phyloP scores from a whole-genome alignment of 2,113 vertebrate species.

The Phasianus colchicus region DNA sequence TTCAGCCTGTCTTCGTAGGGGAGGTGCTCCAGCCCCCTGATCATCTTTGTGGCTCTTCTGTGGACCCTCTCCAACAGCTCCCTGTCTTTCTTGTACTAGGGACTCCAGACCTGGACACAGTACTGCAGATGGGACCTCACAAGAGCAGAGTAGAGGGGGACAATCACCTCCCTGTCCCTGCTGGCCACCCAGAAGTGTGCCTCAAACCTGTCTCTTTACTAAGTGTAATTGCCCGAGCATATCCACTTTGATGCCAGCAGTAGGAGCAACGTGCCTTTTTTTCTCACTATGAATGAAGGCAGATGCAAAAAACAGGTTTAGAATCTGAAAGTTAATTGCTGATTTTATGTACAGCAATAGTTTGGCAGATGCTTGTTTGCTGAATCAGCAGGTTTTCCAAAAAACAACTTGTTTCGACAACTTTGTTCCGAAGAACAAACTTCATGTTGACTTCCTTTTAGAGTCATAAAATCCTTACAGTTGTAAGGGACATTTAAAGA shows the following conservation, averaged over 20 bases:
- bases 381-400: background rate
- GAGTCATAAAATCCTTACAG: too few species aligned
- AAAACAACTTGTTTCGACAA: background rate
- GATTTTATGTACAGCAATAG: background rate
- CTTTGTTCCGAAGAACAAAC: background rate
- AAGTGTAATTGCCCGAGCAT: background rate
- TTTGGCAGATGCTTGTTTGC: background rate
- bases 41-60: too few species aligned
- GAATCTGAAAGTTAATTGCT: background rate
- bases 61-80: too few species aligned
- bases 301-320: background rate
- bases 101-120: too few species aligned
- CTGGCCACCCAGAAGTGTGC: background rate
- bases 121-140: too few species aligned
- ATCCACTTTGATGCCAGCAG: background rate
- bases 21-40: too few species aligned
- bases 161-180: too few species aligned
- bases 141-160: too few species aligned
- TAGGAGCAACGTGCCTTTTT: background rate
- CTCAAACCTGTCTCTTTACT: background rate
- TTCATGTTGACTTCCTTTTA: background rate
- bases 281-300: background rate
- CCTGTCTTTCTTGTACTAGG: too few species aligned
- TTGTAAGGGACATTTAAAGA: too few species aligned
- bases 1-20: too few species aligned